Base-by-base conservation (phyloP, 2,113 vertebrate species). In the Dicrurus megarhynchus region DNA sequence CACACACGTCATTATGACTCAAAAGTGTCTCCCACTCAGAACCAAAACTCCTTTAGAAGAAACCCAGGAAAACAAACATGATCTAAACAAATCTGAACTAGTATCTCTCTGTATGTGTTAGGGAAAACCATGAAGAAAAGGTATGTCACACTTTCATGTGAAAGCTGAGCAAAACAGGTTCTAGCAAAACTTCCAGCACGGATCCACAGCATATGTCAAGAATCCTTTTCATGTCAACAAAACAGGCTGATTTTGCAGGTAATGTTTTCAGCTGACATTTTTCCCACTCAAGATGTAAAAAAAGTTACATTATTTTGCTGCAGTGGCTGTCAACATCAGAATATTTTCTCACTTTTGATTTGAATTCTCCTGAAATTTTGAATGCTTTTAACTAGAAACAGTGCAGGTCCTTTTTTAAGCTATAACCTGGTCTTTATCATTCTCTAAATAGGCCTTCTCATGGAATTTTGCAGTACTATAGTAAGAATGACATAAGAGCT, bases 1-100 rank as follows among this genome's bases (percentile, higher is more conserved):
- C 70, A 78, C 70, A 94, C 67, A 85, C 42, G 3, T 86, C 73
- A 65, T 75, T 93, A 71, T 87, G 70, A 91, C 93, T 92, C 94
- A 50, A 55, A 82, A 71, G 37, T 5, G 7, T 80, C 39, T 77
- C 27, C 67, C 2, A 10, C 83, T 76, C 41, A 82, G 63, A 85
- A 56, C 10, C 5, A 71, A 90, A 86, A 82, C 13, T 64, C n/a
- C 32, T 57, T n/a, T 33, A 67, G 84, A 60, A 61, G 18, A 87
- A 79, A 46, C 9, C 1, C 27, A 85, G 65, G 26, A 87, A 76
- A 90, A 57, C 28, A 83, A 69, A n/a, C 26, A 84, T 55, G 37
- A 42, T 23, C 37, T 74, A 83, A 91, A 84, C n/a, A 69, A 85
- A 89, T 71, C 26, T 37, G 27, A 59, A 20, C 6, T 28, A 30